Evolutionary conservation across 2,888 invertebrate genomes (phyloP).

Genomic region (Hydriomena furcata): DNA sequence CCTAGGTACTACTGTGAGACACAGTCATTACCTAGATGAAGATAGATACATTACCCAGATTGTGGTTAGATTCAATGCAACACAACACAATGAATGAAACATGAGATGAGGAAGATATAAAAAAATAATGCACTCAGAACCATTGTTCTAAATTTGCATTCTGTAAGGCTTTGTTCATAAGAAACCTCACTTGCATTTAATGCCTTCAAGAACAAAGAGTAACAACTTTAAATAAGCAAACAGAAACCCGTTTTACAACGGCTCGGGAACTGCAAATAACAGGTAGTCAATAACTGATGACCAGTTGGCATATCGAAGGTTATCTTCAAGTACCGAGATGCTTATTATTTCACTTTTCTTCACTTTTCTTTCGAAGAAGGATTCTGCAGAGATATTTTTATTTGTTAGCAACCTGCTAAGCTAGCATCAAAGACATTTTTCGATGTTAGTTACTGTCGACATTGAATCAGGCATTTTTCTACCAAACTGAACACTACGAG

Average conservation of each 20-base stretch:
- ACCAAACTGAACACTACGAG: too few relatives aligned
- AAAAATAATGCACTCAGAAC: constrained; percentile 40
- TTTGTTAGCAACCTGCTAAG: too few relatives aligned
- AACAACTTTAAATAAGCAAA: constrained; percentile 10
- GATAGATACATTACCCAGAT: constrained; percentile 6
- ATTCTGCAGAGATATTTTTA: too few relatives aligned
- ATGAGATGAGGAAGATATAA: constrained; percentile 34
- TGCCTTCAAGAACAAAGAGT: constrained; percentile 8
- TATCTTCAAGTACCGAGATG: too few relatives aligned
- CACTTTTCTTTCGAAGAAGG: too few relatives aligned
- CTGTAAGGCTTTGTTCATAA: constrained; percentile 23
- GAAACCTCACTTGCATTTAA: constrained; percentile 13
- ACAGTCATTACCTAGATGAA: background rate
- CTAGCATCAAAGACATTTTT: too few relatives aligned
- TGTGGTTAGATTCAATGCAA: constrained; percentile 37
- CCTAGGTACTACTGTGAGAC: background rate
- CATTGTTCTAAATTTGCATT: too few relatives aligned
- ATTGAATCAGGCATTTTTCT: too few relatives aligned
- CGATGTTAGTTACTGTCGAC: too few relatives aligned
- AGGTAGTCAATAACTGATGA: background rate
- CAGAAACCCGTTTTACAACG: constrained; percentile 19
- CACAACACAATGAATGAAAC: constrained; percentile 40
- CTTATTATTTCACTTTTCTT: too few relatives aligned
- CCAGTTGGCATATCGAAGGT: background rate
- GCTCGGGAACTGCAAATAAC: constrained; percentile 15